Conservation (phyloP, 2,113 vertebrate species). For the Elgaria multicarinata region DNA sequence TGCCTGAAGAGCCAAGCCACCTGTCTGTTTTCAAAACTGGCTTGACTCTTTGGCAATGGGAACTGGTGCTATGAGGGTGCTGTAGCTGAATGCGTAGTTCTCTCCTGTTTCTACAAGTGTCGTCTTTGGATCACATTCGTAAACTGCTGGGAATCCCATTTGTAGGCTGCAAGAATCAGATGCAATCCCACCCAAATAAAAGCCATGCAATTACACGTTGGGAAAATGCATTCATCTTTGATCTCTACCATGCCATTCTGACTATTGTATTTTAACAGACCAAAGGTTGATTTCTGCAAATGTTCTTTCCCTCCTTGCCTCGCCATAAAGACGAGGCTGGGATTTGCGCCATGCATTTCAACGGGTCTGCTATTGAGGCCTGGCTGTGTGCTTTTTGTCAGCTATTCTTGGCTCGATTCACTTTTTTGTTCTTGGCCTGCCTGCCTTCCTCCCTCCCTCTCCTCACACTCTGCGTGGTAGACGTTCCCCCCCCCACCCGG, state of each 20-base stretch:
- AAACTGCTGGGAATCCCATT: background rate
- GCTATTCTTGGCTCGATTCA: slow-evolving; percentile 23
- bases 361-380: slow-evolving; percentile 37
- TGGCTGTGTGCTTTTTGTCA: slow-evolving; percentile 44
- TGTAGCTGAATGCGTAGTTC: background rate
- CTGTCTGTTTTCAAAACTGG: background rate
- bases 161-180: background rate
- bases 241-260: slow-evolving; percentile 8
- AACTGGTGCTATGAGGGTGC: background rate
- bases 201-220: background rate
- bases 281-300: slow-evolving; percentile 37
- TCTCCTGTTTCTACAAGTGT: background rate
- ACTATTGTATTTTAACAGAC: slow-evolving; percentile 42
- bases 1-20: background rate
- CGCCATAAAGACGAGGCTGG: slow-evolving; percentile 19
- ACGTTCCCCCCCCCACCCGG: slow-evolving; percentile 33
- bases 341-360: slow-evolving; percentile 58
- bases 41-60: background rate
- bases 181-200: background rate
- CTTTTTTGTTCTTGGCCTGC: background rate
- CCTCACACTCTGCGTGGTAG: slow-evolving; percentile 15
- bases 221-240: slow-evolving; percentile 26
- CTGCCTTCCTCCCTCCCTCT: slow-evolving; percentile 19
- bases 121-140: background rate
- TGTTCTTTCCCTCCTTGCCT: slow-evolving; percentile 42